phyloP scores from a whole-genome alignment of 2,888 invertebrate species.

The Amphipyra berbera region DNA sequence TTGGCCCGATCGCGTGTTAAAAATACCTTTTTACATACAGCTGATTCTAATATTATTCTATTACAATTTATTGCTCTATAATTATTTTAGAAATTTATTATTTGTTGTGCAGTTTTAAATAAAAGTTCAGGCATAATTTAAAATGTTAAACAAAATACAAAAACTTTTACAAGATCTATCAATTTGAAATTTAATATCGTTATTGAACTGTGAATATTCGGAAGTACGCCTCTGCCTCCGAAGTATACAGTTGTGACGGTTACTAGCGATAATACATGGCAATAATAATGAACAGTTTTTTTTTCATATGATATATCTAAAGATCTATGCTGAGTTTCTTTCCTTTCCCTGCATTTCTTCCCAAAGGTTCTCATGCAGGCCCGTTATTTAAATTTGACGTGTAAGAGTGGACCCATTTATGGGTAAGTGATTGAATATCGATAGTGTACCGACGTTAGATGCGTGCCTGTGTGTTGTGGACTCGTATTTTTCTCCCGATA shows the following conservation, averaged over 20 bases:
- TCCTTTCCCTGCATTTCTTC: background rate
- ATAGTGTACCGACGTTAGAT: constrained; percentile 43
- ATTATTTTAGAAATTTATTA: constrained; percentile 43
- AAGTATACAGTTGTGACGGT: background rate
- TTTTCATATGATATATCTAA: too few species aligned
- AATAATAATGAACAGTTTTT: background rate
- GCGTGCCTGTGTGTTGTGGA: constrained; percentile 72
- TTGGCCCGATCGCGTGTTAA: constrained; percentile 61
- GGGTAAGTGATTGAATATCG: constrained; percentile 16
- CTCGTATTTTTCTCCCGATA: constrained; percentile 85
- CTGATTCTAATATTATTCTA: constrained; percentile 51
- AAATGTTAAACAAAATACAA: constrained; percentile 37
- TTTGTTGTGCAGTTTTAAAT: constrained; percentile 27
- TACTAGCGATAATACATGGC: background rate
- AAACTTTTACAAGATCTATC: constrained; percentile 24
- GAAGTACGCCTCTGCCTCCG: constrained; percentile 19
- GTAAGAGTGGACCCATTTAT: background rate
- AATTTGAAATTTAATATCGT: constrained; percentile 23
- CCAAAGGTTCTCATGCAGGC: background rate
- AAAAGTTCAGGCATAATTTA: constrained; percentile 49
- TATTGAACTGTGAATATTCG: constrained; percentile 31
- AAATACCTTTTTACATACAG: constrained; percentile 46
- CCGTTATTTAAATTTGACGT: background rate
- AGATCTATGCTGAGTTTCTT: background rate
- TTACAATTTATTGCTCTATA: constrained; percentile 43